Evolutionary conservation across 2,888 invertebrate species (phyloP).

Genomic region (Eupithecia pulchellata): DNA sequence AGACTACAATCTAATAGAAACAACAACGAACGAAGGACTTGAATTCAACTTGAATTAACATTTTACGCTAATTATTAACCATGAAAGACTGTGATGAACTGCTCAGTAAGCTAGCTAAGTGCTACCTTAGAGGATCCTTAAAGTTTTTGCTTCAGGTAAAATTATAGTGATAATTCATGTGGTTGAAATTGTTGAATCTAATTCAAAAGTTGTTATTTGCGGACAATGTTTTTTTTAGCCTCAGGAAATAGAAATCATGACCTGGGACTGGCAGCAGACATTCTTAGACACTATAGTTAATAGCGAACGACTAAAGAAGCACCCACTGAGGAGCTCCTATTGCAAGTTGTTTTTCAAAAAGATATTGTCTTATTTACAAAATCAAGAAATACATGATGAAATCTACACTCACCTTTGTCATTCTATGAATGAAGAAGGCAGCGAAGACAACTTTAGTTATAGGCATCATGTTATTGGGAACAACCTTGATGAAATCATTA

Average conservation of each 20-base stretch:
- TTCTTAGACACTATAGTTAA: conserved; percentile 86
- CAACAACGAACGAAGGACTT: too few species aligned
- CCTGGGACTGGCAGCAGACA: conserved; percentile 84
- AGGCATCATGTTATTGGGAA: conserved; percentile 86
- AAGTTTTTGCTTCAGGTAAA: conserved; percentile 55
- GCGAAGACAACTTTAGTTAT: conserved; percentile 76
- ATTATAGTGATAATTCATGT: conserved; percentile 5
- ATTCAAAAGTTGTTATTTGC: too few species aligned
- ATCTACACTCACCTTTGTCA: conserved; percentile 87
- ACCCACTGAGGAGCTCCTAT: conserved; percentile 87
- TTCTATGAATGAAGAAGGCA: conserved; percentile 68
- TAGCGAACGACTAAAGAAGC: conserved; percentile 79
- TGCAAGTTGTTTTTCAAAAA: conserved; percentile 88
- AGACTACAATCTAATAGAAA: too few species aligned
- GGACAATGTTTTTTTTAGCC: conserved; percentile 55
- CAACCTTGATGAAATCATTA: conserved; percentile 72
- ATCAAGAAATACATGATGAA: conserved; percentile 87
- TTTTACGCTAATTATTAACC: not conserved
- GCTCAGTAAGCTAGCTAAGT: conserved; percentile 43
- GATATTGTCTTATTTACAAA: conserved; percentile 86
- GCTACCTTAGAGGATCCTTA: conserved; percentile 56
- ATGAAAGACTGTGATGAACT: conserved; percentile 22
- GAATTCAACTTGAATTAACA: not conserved
- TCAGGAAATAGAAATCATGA: conserved; percentile 58
- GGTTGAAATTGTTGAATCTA: not conserved